These are phyloP conservation scores for Myotis yumanensis DNA, from an alignment of 2,113 vertebrate species.

Conservation along the genomic window DNA sequence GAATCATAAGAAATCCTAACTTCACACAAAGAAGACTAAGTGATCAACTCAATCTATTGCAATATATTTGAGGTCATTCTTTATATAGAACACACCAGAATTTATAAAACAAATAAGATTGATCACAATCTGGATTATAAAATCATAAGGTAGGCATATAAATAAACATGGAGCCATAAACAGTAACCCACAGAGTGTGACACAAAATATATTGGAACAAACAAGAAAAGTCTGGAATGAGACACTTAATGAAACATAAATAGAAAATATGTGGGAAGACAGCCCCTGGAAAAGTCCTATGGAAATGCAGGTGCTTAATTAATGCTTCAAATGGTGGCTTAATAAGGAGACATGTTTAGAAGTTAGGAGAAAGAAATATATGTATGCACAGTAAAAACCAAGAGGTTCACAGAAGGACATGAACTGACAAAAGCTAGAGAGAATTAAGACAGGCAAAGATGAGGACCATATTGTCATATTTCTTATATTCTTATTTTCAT, in stretches of 20 bases:
- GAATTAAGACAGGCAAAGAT: not conserved
- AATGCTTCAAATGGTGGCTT: conserved; percentile 51
- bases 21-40: not conserved
- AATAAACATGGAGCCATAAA: conserved; percentile 7
- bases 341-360: conserved; percentile 40
- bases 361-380: not conserved
- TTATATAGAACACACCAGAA: not conserved
- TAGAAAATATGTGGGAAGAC: conserved; percentile 56
- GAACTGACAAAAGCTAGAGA: not conserved
- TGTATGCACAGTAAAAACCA: not conserved
- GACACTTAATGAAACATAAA: conserved; percentile 7
- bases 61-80: not conserved
- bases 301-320: conserved; percentile 52
- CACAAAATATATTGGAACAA: not conserved
- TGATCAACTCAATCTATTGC: not conserved
- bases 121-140: not conserved
- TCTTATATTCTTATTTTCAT: not conserved
- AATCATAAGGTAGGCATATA: not conserved
- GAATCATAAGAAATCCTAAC: conserved; percentile 24
- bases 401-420: not conserved
- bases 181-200: not conserved
- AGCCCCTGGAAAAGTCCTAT: not conserved
- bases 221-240: not conserved
- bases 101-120: conserved; percentile 7
- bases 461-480: not conserved